phyloP scores from a whole-genome alignment of 2,888 invertebrate species.

The Digitonthophagus gazella region DNA sequence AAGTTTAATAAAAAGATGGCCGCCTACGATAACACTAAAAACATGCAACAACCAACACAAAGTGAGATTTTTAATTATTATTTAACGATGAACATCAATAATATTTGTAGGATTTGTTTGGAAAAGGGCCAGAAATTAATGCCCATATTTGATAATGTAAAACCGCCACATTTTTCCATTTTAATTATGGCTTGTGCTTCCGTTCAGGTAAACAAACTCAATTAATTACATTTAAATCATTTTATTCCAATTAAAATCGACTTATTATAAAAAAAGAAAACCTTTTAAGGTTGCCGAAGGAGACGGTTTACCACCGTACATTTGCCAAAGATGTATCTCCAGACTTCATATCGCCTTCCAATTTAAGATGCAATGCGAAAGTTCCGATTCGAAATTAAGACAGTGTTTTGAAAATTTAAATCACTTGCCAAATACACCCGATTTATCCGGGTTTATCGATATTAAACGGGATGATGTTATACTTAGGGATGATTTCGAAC shows the following conservation, averaged over 20 bases:
- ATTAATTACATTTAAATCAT: neutral
- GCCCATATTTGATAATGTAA: constrained; percentile 51
- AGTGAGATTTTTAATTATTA: constrained; percentile 48
- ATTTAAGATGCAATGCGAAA: constrained; percentile 51
- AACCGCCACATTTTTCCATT: constrained; percentile 50
- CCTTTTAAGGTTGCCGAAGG: constrained; percentile 46
- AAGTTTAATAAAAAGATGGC: constrained; percentile 35
- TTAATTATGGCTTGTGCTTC: constrained; percentile 51
- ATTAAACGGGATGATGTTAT: constrained; percentile 36
- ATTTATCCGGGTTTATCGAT: constrained; percentile 44
- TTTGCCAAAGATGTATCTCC: constrained; percentile 50
- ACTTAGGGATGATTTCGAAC: constrained; percentile 17
- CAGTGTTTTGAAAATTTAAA: constrained; percentile 45
- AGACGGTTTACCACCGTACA: constrained; percentile 49
- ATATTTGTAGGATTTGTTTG: constrained; percentile 50
- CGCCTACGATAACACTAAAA: constrained; percentile 40
- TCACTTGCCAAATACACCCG: constrained; percentile 40
- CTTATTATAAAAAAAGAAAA: neutral
- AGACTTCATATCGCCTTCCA: constrained; percentile 49
- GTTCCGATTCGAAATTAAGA: constrained; percentile 47
- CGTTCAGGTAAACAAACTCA: constrained; percentile 45
- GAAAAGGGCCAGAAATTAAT: constrained; percentile 49
- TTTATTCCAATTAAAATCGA: neutral
- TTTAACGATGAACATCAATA: constrained; percentile 49
- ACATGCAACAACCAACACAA: constrained; percentile 39